Conservation (phyloP, 2,113 vertebrate species). For the Gavialis gangeticus region DNA sequence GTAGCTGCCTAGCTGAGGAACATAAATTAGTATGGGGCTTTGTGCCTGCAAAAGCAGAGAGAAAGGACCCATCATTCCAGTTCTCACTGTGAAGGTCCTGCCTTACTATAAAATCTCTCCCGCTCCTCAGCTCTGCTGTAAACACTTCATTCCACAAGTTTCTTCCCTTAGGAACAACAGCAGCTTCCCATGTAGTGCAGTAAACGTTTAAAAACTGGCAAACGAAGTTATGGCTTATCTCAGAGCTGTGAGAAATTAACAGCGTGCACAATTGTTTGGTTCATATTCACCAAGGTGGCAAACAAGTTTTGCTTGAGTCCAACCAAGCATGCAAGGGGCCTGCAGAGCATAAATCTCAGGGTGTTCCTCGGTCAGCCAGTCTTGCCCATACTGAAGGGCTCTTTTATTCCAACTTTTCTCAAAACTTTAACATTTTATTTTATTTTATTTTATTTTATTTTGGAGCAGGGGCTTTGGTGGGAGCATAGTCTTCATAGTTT, state of each 20-base stretch:
- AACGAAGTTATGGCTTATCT: background rate
- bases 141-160: background rate
- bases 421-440: rapidly evolving
- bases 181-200: background rate
- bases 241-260: background rate
- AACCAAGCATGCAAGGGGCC: rapidly evolving
- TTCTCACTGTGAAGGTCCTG: background rate
- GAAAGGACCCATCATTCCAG: background rate
- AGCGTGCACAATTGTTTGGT: background rate
- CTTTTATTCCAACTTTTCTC: background rate
- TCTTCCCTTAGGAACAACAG: background rate
- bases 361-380: background rate
- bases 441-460: background rate
- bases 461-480: background rate
- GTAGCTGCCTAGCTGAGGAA: background rate
- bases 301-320: background rate
- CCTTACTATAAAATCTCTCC: background rate
- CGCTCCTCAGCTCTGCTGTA: background rate
- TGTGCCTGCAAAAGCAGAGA: background rate
- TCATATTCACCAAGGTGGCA: conserved; percentile 3
- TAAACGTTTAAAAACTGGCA: background rate
- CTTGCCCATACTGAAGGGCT: rapidly evolving
- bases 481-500: background rate
- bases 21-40: background rate
- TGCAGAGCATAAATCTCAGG: background rate